Evolutionary conservation across 30 jellyfish, hydroid and myxozoan genomes (phyloP), one percentile per base, ranked within the genome.

Genomic region (Aurelia sp.): DNA sequence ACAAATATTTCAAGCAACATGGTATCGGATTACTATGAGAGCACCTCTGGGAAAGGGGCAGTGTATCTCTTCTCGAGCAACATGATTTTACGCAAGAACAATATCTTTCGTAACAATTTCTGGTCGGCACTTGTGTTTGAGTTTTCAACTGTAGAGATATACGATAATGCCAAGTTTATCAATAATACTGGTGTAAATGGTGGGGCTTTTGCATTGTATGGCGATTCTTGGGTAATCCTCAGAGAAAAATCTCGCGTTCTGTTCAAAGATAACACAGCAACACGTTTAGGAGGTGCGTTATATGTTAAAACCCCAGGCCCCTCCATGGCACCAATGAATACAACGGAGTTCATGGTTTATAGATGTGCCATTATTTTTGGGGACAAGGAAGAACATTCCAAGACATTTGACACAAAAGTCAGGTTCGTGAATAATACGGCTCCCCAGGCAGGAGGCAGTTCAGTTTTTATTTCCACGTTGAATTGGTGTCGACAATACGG

Each of bases 171-270:
- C 17, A 20, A 15, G 8, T 90, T 90, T 47, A 15, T 40, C 16
- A 72, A 71, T 17, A 90, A 90, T 62, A 35, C 73, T 65, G 97
- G 97, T 18, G 30, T 90, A 17, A 76, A 90, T 47, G 97, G 97
- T 20, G 97, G 97, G 58, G 94, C 94, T 0, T 21, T 90, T 18
- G 97, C 97, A 21, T 59, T 85, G 13, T 90, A 90, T 83, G 97
- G 95, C n/a, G 82, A 77, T 13, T 90, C 97, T 0, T 81, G 47
- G 44, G 35, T 90, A 4, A 64, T 73, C 15, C 61, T 90, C 19
- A 44, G 66, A 15, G 89, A 90, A 70, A 52, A 60, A 6, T 55
- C 79, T 7, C 78, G 71, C 18, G 31, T 90, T 11, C 21, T 13
- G 23, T 82, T 90, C 48, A 51, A 20, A 55, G 71, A 66, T 19